A percentile compares a stretch with the other conserved stretches of the same genome.
Evolutionary conservation across 2,797 vertebrate genomes (phyloP).

Genomic region (Argentina silus): DNA sequence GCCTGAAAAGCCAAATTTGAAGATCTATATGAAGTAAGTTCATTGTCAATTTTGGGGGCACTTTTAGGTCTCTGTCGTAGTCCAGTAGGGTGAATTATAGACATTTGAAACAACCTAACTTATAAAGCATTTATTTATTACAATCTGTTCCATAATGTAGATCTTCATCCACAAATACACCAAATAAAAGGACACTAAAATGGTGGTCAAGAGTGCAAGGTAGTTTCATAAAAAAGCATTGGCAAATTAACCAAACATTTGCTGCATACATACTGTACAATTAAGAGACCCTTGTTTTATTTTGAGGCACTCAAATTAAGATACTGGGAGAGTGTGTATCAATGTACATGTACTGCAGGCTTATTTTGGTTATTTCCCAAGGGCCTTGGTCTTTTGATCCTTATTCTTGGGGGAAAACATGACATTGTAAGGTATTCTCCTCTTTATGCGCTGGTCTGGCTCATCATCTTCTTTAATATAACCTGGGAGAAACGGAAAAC

Average conservation of each 20-base stretch:
- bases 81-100: no score
- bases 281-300: background rate
- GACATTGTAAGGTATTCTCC: slow-evolving; percentile 86
- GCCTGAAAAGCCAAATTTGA: no score
- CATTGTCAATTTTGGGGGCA: no score
- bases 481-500: slow-evolving; percentile 72
- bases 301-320: background rate
- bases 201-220: background rate
- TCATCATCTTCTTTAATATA: slow-evolving; percentile 91
- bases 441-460: slow-evolving; percentile 82
- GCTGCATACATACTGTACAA: background rate
- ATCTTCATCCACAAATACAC: background rate
- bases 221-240: background rate
- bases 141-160: background rate
- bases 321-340: background rate
- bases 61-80: no score
- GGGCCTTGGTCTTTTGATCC: slow-evolving; percentile 75
- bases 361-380: background rate
- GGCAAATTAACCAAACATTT: background rate
- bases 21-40: no score
- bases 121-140: slow-evolving; percentile 12
- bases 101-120: no score
- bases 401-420: slow-evolving; percentile 89
- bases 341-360: background rate
- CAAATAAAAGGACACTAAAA: background rate